These are phyloP conservation scores for Nemotelus nigrinus DNA, from an alignment of 2,888 invertebrate species.

Conservation along the genomic window DNA sequence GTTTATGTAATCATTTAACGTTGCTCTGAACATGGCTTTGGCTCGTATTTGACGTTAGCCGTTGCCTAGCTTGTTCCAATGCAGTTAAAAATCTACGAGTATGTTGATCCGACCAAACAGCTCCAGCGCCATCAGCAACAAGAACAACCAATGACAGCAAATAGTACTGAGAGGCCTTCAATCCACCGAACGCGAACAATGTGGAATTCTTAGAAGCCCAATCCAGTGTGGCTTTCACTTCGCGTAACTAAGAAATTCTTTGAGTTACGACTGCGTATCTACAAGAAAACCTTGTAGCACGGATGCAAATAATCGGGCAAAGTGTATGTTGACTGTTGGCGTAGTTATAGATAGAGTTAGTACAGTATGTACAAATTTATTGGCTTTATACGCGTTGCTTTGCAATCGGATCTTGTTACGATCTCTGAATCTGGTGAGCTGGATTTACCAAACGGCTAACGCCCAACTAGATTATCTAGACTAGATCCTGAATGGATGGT, in stretches of 20 bases:
- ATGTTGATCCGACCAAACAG: constrained; percentile 10
- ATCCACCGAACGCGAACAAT: constrained; percentile 50
- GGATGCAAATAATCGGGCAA: constrained; percentile 37
- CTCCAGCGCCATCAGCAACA: not conserved
- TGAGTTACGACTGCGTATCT: constrained; percentile 1
- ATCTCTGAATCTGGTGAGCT: not conserved
- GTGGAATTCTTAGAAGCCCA: constrained; percentile 43
- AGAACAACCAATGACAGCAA: constrained; percentile 8
- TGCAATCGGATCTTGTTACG: constrained; percentile 37
- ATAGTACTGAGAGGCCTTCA: constrained; percentile 43
- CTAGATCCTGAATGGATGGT: constrained; percentile 3
- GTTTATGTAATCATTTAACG: constrained; percentile 41
- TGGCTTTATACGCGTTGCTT: not conserved
- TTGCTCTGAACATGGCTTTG: constrained; percentile 34
- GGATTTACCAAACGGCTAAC: constrained; percentile 9
- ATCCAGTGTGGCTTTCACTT: constrained; percentile 43
- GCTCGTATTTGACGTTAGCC: not conserved
- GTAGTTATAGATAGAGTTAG: not conserved
- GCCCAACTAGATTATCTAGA: constrained; percentile 9
- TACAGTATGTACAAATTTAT: not conserved
- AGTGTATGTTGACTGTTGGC: constrained; percentile 4
- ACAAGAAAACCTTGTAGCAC: constrained; percentile 44
- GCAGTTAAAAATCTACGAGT: constrained; percentile 10
- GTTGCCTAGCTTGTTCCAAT: constrained; percentile 1
- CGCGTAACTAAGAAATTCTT: constrained; percentile 43